Evolutionary conservation across 2,888 invertebrate genomes (phyloP).

Genomic region (Operophtera brumata): DNA sequence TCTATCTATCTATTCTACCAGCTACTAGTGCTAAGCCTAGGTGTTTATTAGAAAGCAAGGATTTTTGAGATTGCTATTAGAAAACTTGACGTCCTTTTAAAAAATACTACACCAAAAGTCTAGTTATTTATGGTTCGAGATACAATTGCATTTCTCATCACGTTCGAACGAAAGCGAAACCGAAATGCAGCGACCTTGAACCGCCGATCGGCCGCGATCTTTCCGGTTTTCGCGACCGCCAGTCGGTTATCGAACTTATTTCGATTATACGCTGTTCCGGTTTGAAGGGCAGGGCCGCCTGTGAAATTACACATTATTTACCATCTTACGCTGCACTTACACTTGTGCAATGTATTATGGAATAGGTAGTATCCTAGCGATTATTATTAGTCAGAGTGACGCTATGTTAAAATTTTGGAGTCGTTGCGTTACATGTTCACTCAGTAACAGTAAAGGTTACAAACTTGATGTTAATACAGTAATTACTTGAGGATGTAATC

Average conservation of each 20-base stretch:
- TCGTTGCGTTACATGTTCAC: too few relatives aligned
- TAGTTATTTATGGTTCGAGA: too few relatives aligned
- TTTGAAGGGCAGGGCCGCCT: constrained; percentile 19
- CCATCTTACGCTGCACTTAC: neutral
- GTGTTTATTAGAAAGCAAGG: too few relatives aligned
- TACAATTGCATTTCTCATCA: constrained; percentile 2
- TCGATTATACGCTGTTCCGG: constrained; percentile 12
- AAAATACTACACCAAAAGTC: too few relatives aligned
- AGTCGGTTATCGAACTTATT: constrained; percentile 29
- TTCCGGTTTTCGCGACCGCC: constrained; percentile 27
- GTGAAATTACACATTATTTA: constrained; percentile 7
- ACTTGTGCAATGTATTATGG: neutral
- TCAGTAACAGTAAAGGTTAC: too few relatives aligned
- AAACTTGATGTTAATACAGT: too few relatives aligned
- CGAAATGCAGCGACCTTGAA: constrained; percentile 19
- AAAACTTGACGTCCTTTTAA: too few relatives aligned
- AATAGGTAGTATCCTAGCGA: neutral
- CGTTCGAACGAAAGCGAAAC: constrained; percentile 11
- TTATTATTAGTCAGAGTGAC: neutral
- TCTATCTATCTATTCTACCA: too few relatives aligned
- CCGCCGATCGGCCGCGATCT: constrained; percentile 19
- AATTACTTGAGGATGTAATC: too few relatives aligned
- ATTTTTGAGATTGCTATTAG: too few relatives aligned
- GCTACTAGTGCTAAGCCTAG: too few relatives aligned
- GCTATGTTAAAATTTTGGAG: too few relatives aligned